Percentiles rank a stretch among this genome's conserved stretches.
Conservation (phyloP, 2,113 vertebrate genomes). For the Pomatostomus ruficeps region DNA sequence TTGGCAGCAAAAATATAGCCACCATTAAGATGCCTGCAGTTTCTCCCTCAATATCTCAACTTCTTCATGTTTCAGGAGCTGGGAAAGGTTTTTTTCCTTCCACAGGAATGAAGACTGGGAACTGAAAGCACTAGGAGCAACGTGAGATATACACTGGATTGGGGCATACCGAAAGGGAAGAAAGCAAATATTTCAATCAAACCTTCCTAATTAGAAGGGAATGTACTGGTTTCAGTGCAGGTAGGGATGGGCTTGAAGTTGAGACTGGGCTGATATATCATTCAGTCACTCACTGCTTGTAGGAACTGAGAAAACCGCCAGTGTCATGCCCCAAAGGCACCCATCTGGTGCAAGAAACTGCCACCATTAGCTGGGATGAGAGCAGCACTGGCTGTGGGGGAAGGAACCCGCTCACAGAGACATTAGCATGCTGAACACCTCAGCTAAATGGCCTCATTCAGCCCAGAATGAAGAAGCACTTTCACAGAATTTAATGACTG, state of each 20-base stretch:
- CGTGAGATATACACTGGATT: background rate
- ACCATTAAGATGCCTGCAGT: background rate
- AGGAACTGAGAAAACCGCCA: background rate
- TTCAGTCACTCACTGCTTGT: background rate
- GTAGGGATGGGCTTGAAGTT: accelerated
- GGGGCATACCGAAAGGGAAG: background rate
- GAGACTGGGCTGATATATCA: background rate
- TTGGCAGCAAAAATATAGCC: background rate
- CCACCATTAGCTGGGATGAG: accelerated
- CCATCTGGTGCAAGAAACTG: background rate
- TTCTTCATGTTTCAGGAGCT: background rate
- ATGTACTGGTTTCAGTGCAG: background rate
- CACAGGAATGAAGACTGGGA: background rate
- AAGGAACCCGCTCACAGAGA: background rate
- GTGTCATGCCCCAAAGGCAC: background rate
- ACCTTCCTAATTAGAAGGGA: background rate
- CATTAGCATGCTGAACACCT: background rate
- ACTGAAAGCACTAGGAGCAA: background rate
- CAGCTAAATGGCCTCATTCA: conserved; percentile 3
- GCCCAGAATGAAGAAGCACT: conserved; percentile 19
- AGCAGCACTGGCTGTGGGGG: accelerated
- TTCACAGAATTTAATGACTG: conserved; percentile 48
- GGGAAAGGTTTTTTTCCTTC: background rate
- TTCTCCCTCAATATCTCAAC: background rate
- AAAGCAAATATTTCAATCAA: background rate